Conservation (phyloP, 2,113 vertebrate genomes). For the Gymnorhina tibicen region DNA sequence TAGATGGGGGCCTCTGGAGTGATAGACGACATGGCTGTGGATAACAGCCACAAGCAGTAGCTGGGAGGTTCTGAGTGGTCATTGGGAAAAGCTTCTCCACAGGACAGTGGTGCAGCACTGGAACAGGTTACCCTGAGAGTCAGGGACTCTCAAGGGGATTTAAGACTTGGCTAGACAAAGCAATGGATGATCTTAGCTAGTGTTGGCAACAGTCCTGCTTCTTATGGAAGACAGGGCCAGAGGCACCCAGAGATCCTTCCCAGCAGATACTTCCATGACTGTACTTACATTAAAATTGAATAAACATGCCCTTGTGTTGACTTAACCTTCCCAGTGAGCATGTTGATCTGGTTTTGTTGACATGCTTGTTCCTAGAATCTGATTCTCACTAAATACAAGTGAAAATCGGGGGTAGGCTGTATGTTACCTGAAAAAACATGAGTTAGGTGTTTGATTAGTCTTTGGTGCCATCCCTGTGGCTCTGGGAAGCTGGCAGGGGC, state of each 20-base stretch:
- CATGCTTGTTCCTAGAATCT: background rate
- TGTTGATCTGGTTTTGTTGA: constrained; percentile 37
- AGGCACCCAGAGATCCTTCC: background rate
- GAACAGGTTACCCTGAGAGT: background rate
- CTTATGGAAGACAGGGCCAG: background rate
- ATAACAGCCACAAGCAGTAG: background rate
- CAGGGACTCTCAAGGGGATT: background rate
- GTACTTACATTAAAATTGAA: background rate
- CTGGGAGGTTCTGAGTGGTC: background rate
- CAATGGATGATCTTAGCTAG: background rate
- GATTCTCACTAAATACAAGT: background rate
- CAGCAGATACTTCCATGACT: background rate
- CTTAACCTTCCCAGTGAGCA: constrained; percentile 2
- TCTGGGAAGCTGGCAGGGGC: background rate
- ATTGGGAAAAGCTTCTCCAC: background rate
- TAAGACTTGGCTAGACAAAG: background rate
- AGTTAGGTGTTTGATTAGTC: background rate
- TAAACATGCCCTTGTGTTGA: constrained; percentile 34
- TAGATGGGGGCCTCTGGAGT: background rate
- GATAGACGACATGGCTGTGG: background rate
- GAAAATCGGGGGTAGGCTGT: background rate
- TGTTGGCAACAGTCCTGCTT: background rate
- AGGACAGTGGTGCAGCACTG: background rate
- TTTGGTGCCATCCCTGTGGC: background rate
- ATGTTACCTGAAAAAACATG: background rate